Evolutionary conservation across 1,140 invertebrate genomes (phyloP).

Genomic region (Bombus waltoni): DNA sequence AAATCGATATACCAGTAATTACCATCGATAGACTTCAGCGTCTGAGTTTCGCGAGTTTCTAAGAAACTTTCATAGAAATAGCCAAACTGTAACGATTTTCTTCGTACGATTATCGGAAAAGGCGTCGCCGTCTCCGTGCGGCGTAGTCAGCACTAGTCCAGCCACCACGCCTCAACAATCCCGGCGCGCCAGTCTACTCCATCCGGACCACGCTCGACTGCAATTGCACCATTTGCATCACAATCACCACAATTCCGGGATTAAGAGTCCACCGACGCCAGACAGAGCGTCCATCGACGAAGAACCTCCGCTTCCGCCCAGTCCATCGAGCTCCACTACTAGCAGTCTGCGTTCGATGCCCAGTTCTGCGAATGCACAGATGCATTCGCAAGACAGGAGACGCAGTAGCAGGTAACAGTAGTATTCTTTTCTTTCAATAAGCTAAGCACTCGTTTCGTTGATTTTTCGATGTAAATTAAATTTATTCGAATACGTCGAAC

Average conservation of each 20-base stretch:
- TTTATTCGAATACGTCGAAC: no score
- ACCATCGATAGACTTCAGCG: not conserved
- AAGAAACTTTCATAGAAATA: not conserved
- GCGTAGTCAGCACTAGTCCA: slow-evolving; percentile 71
- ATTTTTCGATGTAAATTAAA: no score
- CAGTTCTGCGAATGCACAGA: slow-evolving; percentile 76
- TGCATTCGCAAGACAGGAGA: slow-evolving; percentile 78
- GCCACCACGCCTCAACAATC: slow-evolving; percentile 79
- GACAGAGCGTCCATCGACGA: slow-evolving; percentile 77
- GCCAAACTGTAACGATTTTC: not conserved
- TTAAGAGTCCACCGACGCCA: slow-evolving; percentile 74
- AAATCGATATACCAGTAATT: not conserved
- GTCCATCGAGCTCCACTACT: slow-evolving; percentile 81
- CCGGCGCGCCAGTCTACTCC: slow-evolving; percentile 85
- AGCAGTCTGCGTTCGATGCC: slow-evolving; percentile 81
- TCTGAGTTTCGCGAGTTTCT: not conserved
- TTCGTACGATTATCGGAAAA: slow-evolving; percentile 63
- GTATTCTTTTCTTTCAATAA: no score
- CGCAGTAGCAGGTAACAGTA: slow-evolving; percentile 77
- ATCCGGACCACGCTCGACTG: slow-evolving; percentile 87
- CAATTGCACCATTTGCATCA: slow-evolving; percentile 82
- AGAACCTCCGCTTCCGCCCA: slow-evolving; percentile 76
- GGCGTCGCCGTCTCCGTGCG: slow-evolving; percentile 86
- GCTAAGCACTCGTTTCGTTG: no score
- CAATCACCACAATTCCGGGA: slow-evolving; percentile 77